A percentile compares a stretch with the other conserved stretches of the same genome.
Conservation (phyloP, 2,888 invertebrate genomes). For the Mesorhabditis belari region DNA sequence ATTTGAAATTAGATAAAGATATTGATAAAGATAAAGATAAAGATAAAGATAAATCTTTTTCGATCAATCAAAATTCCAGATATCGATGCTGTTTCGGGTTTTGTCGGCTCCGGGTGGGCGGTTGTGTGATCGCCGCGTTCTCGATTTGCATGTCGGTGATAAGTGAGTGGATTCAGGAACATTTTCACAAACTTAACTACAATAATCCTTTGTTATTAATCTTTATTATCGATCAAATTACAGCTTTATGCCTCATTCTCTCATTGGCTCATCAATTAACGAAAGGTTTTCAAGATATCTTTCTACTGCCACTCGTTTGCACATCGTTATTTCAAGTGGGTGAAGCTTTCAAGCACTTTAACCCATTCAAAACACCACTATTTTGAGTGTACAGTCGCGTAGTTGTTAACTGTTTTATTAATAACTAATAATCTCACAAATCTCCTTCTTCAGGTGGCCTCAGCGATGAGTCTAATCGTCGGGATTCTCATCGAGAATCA, state of each 20-base stretch:
- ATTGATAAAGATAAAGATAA: not conserved
- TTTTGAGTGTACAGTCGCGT: no score
- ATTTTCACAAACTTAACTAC: no score
- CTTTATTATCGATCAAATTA: no score
- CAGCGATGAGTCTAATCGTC: constrained; percentile 30
- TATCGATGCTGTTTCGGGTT: constrained; percentile 44
- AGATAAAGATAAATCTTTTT: no score
- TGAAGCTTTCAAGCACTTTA: not conserved
- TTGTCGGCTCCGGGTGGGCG: constrained; percentile 32
- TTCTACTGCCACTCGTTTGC: not conserved
- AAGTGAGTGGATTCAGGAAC: constrained; percentile 4
- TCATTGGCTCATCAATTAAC: constrained; percentile 16
- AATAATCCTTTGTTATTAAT: no score
- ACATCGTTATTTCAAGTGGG: not conserved
- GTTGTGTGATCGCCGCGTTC: constrained; percentile 28
- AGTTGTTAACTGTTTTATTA: not conserved
- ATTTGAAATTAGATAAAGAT: not conserved
- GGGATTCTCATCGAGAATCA: constrained; percentile 34
- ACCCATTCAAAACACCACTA: no score
- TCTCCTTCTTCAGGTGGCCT: constrained; percentile 18
- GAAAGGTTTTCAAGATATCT: constrained; percentile 1
- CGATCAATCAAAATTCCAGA: no score
- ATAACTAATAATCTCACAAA: not conserved
- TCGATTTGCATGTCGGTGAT: constrained; percentile 23
- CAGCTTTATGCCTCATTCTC: constrained; percentile 20